These are phyloP conservation scores for Cephus spinipes DNA, from an alignment of 2,888 invertebrate species.

Conservation along the genomic window DNA sequence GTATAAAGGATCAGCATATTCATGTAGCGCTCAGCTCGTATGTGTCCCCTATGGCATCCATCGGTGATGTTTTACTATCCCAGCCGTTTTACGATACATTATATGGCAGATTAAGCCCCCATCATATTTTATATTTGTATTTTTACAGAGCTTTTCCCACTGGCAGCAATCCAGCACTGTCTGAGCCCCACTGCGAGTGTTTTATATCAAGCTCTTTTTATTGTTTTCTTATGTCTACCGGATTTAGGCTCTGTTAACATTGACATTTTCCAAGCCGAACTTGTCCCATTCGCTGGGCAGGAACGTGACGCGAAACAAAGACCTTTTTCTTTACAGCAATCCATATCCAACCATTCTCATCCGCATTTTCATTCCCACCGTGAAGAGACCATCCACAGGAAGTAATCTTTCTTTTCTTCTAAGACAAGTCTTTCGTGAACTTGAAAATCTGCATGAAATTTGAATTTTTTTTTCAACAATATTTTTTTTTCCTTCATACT, in stretches of 20 bases:
- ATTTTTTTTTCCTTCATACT: neutral
- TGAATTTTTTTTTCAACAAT: neutral
- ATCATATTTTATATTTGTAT: constrained; percentile 23
- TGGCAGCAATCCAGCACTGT: constrained; percentile 2
- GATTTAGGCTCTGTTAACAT: constrained; percentile 24
- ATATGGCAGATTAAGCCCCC: constrained; percentile 23
- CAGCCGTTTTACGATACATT: constrained; percentile 22
- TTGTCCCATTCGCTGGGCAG: neutral
- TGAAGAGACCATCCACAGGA: neutral
- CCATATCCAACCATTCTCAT: neutral
- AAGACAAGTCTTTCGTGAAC: constrained; percentile 5
- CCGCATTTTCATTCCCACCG: neutral
- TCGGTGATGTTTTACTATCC: constrained; percentile 19
- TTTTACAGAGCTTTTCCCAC: constrained; percentile 22
- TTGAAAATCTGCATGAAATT: constrained; percentile 2
- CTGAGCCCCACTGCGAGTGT: constrained; percentile 9
- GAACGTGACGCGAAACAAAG: neutral
- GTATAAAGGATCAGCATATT: constrained; percentile 12
- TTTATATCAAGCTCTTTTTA: constrained; percentile 17
- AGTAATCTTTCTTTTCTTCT: constrained; percentile 20
- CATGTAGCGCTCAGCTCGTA: constrained; percentile 3
- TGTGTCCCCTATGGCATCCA: constrained; percentile 11
- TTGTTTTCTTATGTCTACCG: constrained; percentile 23
- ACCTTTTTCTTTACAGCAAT: neutral
- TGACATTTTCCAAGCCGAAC: constrained; percentile 11